Percentiles rank a stretch among this genome's conserved stretches.
phyloP scores from a whole-genome alignment of 2,888 invertebrate species.

The Drosophila fungiperda region DNA sequence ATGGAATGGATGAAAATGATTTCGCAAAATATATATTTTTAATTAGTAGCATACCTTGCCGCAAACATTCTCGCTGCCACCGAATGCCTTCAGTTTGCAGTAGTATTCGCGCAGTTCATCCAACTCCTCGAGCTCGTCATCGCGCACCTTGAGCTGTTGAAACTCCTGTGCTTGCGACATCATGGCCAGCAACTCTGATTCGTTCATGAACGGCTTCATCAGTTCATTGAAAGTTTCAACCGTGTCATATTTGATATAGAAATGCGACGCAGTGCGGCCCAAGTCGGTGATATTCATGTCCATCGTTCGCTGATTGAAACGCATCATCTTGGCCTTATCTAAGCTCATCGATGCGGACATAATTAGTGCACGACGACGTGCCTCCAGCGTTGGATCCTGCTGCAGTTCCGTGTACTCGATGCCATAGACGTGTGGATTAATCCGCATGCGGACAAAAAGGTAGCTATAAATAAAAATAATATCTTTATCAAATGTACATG shows the following conservation, averaged over 20 bases:
- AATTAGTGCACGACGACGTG: constrained; percentile 91
- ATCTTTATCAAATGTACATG: neutral
- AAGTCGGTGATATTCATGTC: constrained; percentile 93
- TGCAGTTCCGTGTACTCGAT: constrained; percentile 88
- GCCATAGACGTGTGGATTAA: constrained; percentile 93
- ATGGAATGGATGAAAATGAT: neutral
- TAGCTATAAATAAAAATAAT: constrained; percentile 83
- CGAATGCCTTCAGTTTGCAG: constrained; percentile 92
- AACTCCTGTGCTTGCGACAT: constrained; percentile 97
- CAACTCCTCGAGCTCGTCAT: constrained; percentile 97
- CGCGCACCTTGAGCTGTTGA: constrained; percentile 96
- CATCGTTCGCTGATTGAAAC: constrained; percentile 94
- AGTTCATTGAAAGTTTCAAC: constrained; percentile 96
- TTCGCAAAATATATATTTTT: neutral
- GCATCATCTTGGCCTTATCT: constrained; percentile 97
- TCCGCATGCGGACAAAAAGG: constrained; percentile 95
- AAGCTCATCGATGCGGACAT: constrained; percentile 92
- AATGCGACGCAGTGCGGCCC: constrained; percentile 98
- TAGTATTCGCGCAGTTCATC: constrained; percentile 90
- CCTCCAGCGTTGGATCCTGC: constrained; percentile 92
- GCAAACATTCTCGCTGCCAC: constrained; percentile 94
- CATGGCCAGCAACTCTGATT: constrained; percentile 94
- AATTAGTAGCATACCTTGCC: constrained; percentile 89
- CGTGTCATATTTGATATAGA: constrained; percentile 98
- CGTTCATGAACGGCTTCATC: constrained; percentile 92